Percentiles rank a stretch among this genome's conserved stretches.
phyloP scores from a whole-genome alignment of 1,140 invertebrate genomes.

The Calephelis virginiensis region DNA sequence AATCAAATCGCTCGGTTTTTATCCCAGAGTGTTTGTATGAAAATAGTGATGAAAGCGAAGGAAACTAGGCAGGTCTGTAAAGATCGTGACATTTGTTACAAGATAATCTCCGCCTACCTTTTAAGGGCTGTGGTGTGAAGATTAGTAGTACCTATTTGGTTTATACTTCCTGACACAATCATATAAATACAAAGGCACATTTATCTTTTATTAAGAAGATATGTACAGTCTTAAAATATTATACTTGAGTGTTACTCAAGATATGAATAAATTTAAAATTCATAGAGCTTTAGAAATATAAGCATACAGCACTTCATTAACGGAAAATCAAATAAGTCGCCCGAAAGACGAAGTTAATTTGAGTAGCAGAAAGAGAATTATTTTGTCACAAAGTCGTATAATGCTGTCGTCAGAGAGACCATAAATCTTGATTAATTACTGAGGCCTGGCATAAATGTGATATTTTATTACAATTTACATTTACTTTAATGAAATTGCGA shows the following conservation, averaged over 20 bases:
- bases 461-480: constrained; percentile 2
- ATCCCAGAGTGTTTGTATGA: too few relatives aligned
- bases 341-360: constrained; percentile 5
- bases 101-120: too few relatives aligned
- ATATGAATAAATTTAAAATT: background rate
- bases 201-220: too few relatives aligned
- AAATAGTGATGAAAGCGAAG: too few relatives aligned
- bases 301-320: constrained; percentile 1
- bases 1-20: too few relatives aligned
- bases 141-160: too few relatives aligned
- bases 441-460: background rate
- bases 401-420: constrained; percentile 3
- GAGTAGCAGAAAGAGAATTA: constrained; percentile 14
- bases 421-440: constrained; percentile 13
- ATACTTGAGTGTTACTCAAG: background rate
- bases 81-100: too few relatives aligned
- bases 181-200: too few relatives aligned
- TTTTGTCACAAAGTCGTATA: constrained; percentile 14
- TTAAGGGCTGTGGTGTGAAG: too few relatives aligned
- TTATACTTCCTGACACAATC: too few relatives aligned
- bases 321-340: background rate
- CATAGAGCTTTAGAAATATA: background rate
- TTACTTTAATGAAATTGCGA: background rate
- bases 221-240: too few relatives aligned
- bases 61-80: too few relatives aligned